Base-by-base conservation (phyloP, 2,888 invertebrate genomes). In the Morpho deidamia region DNA sequence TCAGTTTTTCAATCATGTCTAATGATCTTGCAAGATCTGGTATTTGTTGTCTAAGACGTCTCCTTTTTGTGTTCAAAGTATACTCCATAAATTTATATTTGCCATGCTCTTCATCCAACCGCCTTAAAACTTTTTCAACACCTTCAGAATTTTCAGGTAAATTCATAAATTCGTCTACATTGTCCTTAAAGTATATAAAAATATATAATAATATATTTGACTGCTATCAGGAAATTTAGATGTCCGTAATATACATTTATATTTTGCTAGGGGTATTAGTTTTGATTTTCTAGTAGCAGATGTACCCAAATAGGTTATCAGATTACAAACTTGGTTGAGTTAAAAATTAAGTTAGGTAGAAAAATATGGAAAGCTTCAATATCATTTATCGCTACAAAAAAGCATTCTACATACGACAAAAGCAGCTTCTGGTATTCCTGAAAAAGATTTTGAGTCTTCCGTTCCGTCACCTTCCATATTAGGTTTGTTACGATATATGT, bases 71-170 rank as follows among this genome's bases (percentile, higher is more conserved):
- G 51, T 94, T 91, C 62, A 99, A 91, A 80, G 97, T 98, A 69
- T 94, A 94, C 84, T 99, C 99, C 97, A 99, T 97, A 77, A 97
- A 97, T 87, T 98, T 98, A 81, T 99, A 99, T 91, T 99, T 98
- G 57, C 95, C 95, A 87, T 98, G 97, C 74, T 95, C 95, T 74
- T 98, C 98, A 76, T 99, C 98, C 56, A 99, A 88, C 70, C 92
- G 92, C 70, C 94, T 94, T 50, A 99, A 85, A 11, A 97, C 97
- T 76, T 94, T 93, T 69, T 98, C 97, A 2, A 95, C 96, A 60
- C 94, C 93, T 47, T 93, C 94, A 61, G 92, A 92, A 74, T 97
- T 97, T 71, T 96, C 97, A 11, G 95, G 90, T 68, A 92, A 89
- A 59, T 91, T 92, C 97, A 99, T 97, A 81, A 94, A 99, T 54